Evolutionary conservation across 35 echinoderm and acorn worm species (phyloP), one percentile per base, ranked within the genome.

Genomic region (Diadema setosum): DNA sequence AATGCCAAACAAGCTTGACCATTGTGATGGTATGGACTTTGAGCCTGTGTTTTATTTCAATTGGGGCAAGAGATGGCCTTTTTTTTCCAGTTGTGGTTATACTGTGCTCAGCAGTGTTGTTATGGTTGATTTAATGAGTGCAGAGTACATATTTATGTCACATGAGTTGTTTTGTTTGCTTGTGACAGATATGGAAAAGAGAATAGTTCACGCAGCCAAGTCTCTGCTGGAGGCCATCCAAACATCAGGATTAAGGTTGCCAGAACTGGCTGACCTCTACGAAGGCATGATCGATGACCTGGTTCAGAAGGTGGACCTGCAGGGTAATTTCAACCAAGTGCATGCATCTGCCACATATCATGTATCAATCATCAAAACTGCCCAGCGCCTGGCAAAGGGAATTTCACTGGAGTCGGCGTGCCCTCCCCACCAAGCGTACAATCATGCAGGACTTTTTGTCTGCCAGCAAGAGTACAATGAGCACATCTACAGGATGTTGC

Each of bases 381-480:
- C 85, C 41, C 24, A 50, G 17, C 33, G 85, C 24, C 65, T 87
- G 14, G 5, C 69, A 3, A 49, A 75, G 20, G 85, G 85, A 18
- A 45, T 70, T 8, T 15, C 21, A 3, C 16, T 39, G 16, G 85
- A 80, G 20, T 18, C 11, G 2, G 42, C 65, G 4, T 87, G 85
- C 46, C 65, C 65, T 48, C 5, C 65, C 7, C 65, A 87, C 48
- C 23, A 80, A 12, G 85, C 85, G 41, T 87, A 87, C 30, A 30
- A 87, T 35, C 40, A 80, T 20, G 16, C 43, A 31, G 85, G 85
- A 35, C n/a, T 87, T 12, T 87, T 87, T 40, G 49, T 39, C 1
- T 87, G 85, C 40, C 46, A 75, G 34, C 85, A 87, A 39, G 85
- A 87, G 42, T 87, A 87, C 23, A 43, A 55, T 36, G 42, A 49